Conservation (phyloP, 2,113 vertebrate species). For the Lucifuga dentata region DNA sequence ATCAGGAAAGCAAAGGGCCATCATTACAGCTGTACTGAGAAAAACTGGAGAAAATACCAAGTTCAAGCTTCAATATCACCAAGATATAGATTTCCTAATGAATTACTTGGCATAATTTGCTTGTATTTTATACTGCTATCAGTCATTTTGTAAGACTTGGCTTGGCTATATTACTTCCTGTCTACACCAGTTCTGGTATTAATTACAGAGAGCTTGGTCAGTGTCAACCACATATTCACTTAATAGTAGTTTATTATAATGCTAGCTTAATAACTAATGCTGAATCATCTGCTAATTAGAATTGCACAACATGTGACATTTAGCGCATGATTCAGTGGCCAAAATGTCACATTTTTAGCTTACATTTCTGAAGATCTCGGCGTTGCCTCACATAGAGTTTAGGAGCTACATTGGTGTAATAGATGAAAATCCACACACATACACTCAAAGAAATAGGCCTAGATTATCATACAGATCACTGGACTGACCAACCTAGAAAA, state of each 20-base stretch:
- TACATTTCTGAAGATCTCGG: not conserved
- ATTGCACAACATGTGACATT: slow-evolving; percentile 1
- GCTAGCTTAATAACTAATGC: no score
- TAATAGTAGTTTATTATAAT: no score
- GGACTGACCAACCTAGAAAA: slow-evolving; percentile 68
- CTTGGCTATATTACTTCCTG: no score
- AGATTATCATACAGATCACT: slow-evolving; percentile 62
- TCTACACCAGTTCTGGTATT: no score
- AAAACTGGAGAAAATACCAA: not conserved
- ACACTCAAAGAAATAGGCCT: slow-evolving; percentile 35
- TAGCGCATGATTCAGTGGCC: slow-evolving; percentile 9
- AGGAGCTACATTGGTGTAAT: slow-evolving; percentile 5
- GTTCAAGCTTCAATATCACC: not conserved
- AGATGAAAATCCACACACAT: slow-evolving; percentile 27
- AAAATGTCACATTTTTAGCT: not conserved
- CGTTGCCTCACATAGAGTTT: not conserved
- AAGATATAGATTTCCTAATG: not conserved
- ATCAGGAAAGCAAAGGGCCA: not conserved
- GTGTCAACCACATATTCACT: no score
- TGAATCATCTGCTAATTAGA: not conserved
- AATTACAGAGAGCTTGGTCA: no score
- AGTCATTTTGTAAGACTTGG: no score
- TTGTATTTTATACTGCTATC: not conserved
- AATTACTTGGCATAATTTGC: no score
- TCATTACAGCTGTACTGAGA: not conserved